These are phyloP conservation scores for Syngnathoides biaculeatus DNA, from an alignment of 2,113 vertebrate genomes.

Conservation along the genomic window DNA sequence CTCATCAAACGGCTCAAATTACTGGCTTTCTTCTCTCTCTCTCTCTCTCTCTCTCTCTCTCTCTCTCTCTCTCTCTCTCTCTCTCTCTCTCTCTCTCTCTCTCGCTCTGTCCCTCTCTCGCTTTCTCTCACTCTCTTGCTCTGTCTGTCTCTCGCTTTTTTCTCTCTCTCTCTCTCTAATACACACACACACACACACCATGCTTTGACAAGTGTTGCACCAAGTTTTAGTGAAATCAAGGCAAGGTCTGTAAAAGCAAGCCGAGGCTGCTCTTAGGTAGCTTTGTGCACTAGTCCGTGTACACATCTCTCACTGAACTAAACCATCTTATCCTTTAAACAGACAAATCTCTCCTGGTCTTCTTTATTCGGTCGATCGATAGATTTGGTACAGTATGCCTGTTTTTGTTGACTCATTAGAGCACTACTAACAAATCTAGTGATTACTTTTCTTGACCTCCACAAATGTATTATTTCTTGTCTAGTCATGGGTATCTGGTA, in stretches of 20 bases:
- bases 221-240: slow-evolving; percentile 38
- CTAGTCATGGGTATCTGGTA: slow-evolving; percentile 49
- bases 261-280: slow-evolving; percentile 2
- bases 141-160: no score
- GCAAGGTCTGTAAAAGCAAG: background rate
- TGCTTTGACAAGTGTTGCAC: background rate
- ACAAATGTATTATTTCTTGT: slow-evolving; percentile 11
- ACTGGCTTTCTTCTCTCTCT: background rate
- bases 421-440: slow-evolving; percentile 52
- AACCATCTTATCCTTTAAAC: slow-evolving; percentile 67
- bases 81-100: background rate
- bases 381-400: slow-evolving; percentile 79
- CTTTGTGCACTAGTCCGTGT: slow-evolving; percentile 12
- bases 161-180: no score
- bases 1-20: slow-evolving; percentile 33
- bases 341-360: slow-evolving; percentile 81
- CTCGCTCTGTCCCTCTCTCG: background rate
- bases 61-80: no score
- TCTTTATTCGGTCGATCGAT: slow-evolving; percentile 81
- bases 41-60: background rate
- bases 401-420: slow-evolving; percentile 45
- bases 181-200: background rate
- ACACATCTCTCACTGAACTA: slow-evolving; percentile 40
- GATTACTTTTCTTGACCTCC: slow-evolving; percentile 35
- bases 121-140: background rate